Evolutionary conservation across 2,888 invertebrate species (phyloP), one percentile per base, ranked within the genome.

Genomic region (Choristoneura rosaceana): DNA sequence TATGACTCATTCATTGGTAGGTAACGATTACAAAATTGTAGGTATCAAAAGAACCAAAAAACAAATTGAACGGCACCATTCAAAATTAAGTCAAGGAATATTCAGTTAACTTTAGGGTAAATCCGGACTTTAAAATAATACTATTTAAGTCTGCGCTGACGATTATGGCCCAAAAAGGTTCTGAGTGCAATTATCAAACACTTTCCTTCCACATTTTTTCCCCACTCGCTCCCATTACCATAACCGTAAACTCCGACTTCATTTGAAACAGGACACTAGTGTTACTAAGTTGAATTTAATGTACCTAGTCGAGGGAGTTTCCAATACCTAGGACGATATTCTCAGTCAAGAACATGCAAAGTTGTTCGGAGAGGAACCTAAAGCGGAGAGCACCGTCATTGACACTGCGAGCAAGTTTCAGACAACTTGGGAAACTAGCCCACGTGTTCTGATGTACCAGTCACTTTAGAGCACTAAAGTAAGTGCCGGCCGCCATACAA

Each of bases 331-430:
- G 45, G 64, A 25, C 55, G 55, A 2, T 70, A 67, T 74, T 70
- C 69, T 43, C 61, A 59, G 62, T 68, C 67, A 61, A 43, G 63
- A 63, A 64, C 70, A 74, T 64, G 74, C 69, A 74, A 75, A 74
- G 76, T 74, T 76, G 43, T 14, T 62, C 75, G 70, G 77, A 81
- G 82, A 84, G 83, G 81, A 85, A 82, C 81, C 80, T 78, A 78
- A 80, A 82, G 78, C 80, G 76, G 15, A 8, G 76, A 76, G 79
- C 80, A 81, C 81, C 83, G 86, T 81, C 86, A 87, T 84, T 85
- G 87, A 86, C 87, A 87, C 86, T 81, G 79, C 82, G 82, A 84
- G 82, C 84, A 85, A 87, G 85, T 86, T 84, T 80, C 81, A 78
- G 79, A 83, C 79, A 84, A 87, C 81, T 84, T 86, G 78, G 81